These are phyloP conservation scores for Scaptomyza pallida DNA, from an alignment of 1,140 invertebrate genomes.

Conservation along the genomic window DNA sequence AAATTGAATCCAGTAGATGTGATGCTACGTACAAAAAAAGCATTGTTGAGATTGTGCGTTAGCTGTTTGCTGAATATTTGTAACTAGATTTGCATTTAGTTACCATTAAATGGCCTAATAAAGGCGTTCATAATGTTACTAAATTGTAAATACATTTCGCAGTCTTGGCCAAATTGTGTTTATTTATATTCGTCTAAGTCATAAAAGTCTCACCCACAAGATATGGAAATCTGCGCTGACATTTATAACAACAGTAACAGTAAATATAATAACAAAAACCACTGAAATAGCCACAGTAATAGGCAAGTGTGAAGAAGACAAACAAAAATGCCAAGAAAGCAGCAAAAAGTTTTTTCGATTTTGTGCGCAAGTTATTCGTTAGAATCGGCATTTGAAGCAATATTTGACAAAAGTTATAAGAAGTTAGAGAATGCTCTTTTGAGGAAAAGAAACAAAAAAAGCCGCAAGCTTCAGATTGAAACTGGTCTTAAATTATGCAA, in stretches of 20 bases:
- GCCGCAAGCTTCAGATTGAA: slow-evolving; percentile 41
- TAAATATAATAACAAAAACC: background rate
- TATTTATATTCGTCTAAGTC: slow-evolving; percentile 61
- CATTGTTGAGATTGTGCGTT: no score
- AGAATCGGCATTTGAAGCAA: slow-evolving; percentile 33
- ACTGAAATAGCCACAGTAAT: background rate
- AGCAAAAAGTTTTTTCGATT: slow-evolving; percentile 72
- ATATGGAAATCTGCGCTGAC: slow-evolving; percentile 38
- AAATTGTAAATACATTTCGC: slow-evolving; percentile 13
- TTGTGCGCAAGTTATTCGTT: slow-evolving; percentile 61
- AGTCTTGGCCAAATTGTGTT: slow-evolving; percentile 16
- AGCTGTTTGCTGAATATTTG: background rate
- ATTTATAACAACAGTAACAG: slow-evolving; percentile 14
- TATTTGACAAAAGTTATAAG: slow-evolving; percentile 58
- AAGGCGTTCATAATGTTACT: background rate
- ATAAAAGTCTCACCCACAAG: slow-evolving; percentile 10
- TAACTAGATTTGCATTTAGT: background rate
- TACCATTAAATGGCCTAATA: background rate
- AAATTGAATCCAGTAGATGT: no score
- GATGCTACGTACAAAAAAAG: no score
- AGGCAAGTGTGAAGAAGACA: slow-evolving; percentile 5
- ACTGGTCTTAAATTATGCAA: slow-evolving; percentile 64
- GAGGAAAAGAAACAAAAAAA: slow-evolving; percentile 8
- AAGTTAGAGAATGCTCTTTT: slow-evolving; percentile 52
- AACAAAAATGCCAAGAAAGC: slow-evolving; percentile 42